Base-by-base conservation (phyloP, 2,797 vertebrate genomes). In the Falco columbarius region DNA sequence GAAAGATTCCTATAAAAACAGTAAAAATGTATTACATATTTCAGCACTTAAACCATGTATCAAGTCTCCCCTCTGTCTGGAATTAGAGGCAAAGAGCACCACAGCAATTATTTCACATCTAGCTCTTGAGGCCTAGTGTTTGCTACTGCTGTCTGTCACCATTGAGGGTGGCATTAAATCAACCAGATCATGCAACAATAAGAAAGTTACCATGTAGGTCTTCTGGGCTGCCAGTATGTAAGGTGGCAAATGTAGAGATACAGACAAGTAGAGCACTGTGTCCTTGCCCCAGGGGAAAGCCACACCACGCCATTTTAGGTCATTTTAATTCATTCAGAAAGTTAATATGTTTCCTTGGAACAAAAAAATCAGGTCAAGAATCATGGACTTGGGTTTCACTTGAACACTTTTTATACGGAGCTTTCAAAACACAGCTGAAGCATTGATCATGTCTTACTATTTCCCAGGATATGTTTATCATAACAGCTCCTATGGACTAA, bases 391-490 rank as follows among this genome's bases (percentile, higher is more conserved):
- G 34, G 10, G 30, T 68, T 90, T 82, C n/a, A 47, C 26, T 42
- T 24, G 10, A 70, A 75, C 8, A 42, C 14, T 21, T 55, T 77
- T 63, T 44, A 24, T 7, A 29, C 2, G 14, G 27, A 66, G 17
- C 30, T 84, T 86, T 72, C 38, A 79, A 84, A 95, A 90, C 4
- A 24, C 54, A 72, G 16, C 34, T 61, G 29, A 65, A 81, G 14
- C 26, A 17, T 1, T 29, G 40, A 58, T 32, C 3, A 0, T 0
- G 0, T 29, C 22, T 62, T 36, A 30, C 26, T 29, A 7, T 36
- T 91, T 58, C 42, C 36, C 30, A 66, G 42, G 38, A 32, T 10
- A 4, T 9, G 9, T 61, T 86, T 34, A 36, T 36, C 21, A 5
- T 21, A 82, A 22, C 63, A 73, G 42, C 14, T 3, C 21, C 71